Conservation (phyloP, 2,797 vertebrate species). For the Sus cebifrons region DNA sequence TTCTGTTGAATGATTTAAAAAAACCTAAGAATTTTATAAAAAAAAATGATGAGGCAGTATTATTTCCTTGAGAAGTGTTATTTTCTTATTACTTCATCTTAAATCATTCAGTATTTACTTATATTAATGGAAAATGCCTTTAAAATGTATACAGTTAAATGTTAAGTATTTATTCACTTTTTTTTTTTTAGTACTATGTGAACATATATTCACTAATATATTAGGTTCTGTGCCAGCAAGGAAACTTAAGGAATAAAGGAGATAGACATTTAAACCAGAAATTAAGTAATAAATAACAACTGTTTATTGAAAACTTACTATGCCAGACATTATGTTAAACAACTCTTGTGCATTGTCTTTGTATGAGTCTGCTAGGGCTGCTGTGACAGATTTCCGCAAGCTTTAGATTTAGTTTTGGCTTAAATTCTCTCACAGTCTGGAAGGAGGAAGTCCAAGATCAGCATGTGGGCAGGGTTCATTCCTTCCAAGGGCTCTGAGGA, state of each 20-base stretch:
- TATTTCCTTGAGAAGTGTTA: slow-evolving; percentile 24
- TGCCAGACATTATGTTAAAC: background rate
- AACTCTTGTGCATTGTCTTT: background rate
- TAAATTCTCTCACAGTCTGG: background rate
- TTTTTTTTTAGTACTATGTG: background rate
- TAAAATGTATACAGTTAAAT: background rate
- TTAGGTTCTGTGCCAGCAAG: background rate
- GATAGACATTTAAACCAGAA: background rate
- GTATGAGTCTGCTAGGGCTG: background rate
- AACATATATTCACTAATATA: background rate
- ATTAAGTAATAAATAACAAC: background rate
- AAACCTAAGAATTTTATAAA: background rate
- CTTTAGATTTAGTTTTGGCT: too few species aligned
- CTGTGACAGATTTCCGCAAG: background rate
- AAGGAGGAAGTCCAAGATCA: background rate
- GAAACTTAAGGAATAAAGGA: background rate
- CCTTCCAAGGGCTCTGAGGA: background rate
- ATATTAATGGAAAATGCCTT: background rate
- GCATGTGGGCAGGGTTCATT: background rate
- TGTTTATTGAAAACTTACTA: background rate
- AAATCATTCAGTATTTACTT: background rate
- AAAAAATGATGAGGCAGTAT: background rate
- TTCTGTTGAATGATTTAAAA: background rate
- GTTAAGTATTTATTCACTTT: background rate
- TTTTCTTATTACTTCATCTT: background rate